Evolutionary conservation across 2,888 invertebrate species (phyloP).

Genomic region (Oxyteleia sp.): DNA sequence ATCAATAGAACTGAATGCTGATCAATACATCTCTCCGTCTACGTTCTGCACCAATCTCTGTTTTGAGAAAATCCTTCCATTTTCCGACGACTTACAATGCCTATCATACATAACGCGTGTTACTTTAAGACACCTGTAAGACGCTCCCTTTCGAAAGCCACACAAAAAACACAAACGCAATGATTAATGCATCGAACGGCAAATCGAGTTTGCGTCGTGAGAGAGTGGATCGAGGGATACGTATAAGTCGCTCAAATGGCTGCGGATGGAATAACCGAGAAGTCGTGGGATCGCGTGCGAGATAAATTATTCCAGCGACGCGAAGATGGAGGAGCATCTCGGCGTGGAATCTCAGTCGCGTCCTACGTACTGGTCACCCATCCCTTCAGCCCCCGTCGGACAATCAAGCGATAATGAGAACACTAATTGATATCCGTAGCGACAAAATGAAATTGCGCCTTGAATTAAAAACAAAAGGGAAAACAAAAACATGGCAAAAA

Average conservation of each 20-base stretch:
- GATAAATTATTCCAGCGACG: constrained; percentile 40
- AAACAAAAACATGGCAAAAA: neutral
- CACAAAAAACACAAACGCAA: constrained; percentile 26
- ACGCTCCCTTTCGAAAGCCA: constrained; percentile 15
- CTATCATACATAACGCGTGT: neutral
- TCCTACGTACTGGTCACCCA: neutral
- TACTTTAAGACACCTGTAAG: constrained; percentile 26
- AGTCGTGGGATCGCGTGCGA: constrained; percentile 22
- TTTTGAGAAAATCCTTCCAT: neutral
- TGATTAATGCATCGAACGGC: constrained; percentile 44
- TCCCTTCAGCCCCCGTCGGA: neutral
- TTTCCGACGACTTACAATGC: neutral
- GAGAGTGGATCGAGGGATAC: constrained; percentile 29
- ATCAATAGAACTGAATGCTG: too few relatives aligned
- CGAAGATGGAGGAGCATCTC: constrained; percentile 35
- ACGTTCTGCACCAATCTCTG: too few relatives aligned
- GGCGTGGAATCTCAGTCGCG: constrained; percentile 13
- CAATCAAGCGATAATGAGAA: constrained; percentile 32
- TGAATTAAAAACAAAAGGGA: neutral
- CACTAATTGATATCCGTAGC: constrained; percentile 24
- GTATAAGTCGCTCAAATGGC: constrained; percentile 25
- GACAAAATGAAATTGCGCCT: neutral
- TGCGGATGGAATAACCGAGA: constrained; percentile 33
- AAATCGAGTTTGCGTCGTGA: constrained; percentile 34
- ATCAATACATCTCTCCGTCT: too few relatives aligned